Base-by-base conservation (phyloP, 2,113 vertebrate species). In the Cepphus grylle region DNA sequence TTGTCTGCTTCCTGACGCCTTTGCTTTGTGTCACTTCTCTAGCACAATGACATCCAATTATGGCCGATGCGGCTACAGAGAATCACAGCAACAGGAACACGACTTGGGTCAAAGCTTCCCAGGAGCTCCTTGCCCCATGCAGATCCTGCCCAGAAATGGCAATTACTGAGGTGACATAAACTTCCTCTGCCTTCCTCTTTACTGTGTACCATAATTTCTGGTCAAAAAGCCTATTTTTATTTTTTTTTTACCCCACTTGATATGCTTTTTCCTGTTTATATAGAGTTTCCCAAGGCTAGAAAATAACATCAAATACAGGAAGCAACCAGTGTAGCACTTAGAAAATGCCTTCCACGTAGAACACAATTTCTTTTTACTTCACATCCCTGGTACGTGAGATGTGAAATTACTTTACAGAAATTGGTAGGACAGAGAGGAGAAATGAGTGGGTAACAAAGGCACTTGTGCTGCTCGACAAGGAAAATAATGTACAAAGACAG, bases 351-450 rank as follows among this genome's bases (percentile, higher is more conserved):
- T 94, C 20, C 18, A 25, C 47, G 30, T 81, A 83, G 81, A 90
- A 93, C 42, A 76, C 11, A 62, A 77, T 85, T 94, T 90, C 8
- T 88, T 80, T 90, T 89, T 85, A 72, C 42, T 87, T 90, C 74
- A 93, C n/a, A 40, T 58, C 29, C 16, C 23, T 74, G 13, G 11
- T 86, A 77, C 0, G 4, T 47, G 30, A 49, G 34, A 85, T 87
- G 38, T 81, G 78, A 93, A 93, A 96, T 86, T 59, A 66, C 40
- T 76, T 90, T 38, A 77, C 9, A 90, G 91, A 91, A 81, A 88
- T 87, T 77, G 73, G 20, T 93, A 95, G 78, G 38, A 91, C 50
- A 91, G 77, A 96, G 53, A 91, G 81, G 74, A 94, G 89, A 95
- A 95, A 95, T 65, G 73, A 77, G 10, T 53, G 18, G 36, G 66